Evolutionary conservation across 2,797 vertebrate species (phyloP).

Genomic region (Manis javanica): DNA sequence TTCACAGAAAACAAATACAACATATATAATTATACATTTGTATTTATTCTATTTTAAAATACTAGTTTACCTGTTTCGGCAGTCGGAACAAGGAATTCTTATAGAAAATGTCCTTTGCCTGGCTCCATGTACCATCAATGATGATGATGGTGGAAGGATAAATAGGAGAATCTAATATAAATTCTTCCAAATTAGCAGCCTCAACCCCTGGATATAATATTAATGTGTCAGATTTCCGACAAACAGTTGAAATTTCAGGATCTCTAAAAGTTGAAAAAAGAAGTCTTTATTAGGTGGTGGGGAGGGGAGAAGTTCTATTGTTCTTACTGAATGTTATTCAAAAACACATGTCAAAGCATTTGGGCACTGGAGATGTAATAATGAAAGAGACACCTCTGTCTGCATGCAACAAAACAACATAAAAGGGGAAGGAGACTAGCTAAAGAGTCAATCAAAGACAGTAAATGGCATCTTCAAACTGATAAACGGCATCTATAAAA

Average conservation of each 20-base stretch:
- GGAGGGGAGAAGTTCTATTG: background rate
- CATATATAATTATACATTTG: background rate
- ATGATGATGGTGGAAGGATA: constrained; percentile 92
- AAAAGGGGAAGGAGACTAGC: background rate
- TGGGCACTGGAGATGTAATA: background rate
- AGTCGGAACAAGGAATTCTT: constrained; percentile 95
- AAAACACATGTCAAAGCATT: background rate
- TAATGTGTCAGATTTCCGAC: constrained; percentile 91
- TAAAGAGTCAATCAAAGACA: background rate
- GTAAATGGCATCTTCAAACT: background rate
- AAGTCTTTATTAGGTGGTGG: constrained; percentile 20
- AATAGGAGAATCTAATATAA: constrained; percentile 83
- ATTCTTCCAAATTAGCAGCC: constrained; percentile 94
- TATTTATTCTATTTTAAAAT: constrained; percentile 24
- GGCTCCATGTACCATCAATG: constrained; percentile 99
- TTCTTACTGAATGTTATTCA: background rate
- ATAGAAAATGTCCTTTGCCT: constrained; percentile 98
- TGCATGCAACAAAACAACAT: background rate
- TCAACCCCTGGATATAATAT: constrained; percentile 96
- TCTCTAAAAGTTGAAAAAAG: constrained; percentile 86
- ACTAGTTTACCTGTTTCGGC: constrained; percentile 93
- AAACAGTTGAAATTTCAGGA: constrained; percentile 93
- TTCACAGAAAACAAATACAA: constrained; percentile 52
- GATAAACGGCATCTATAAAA: constrained; percentile 18
- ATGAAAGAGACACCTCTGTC: background rate